These are phyloP conservation scores for Phaenicophaeus curvirostris DNA, from an alignment of 2,797 vertebrate genomes.

Conservation along the genomic window DNA sequence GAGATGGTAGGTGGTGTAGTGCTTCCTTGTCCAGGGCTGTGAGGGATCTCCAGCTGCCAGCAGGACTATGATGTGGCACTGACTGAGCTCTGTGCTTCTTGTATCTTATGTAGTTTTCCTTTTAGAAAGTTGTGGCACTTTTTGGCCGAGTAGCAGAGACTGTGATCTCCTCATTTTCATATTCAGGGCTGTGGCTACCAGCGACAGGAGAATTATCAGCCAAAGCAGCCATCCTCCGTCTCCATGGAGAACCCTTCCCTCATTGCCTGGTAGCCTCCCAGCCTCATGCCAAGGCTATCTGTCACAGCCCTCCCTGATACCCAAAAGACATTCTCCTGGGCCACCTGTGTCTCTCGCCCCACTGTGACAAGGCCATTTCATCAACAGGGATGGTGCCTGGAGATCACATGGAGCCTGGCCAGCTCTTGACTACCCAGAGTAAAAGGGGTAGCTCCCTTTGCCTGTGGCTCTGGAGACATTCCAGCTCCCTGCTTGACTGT, in stretches of 20 bases:
- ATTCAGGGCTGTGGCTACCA: background rate
- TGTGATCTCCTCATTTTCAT: background rate
- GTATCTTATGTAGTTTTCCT: background rate
- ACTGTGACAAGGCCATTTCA: background rate
- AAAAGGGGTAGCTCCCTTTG: background rate
- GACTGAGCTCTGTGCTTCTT: background rate
- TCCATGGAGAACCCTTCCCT: background rate
- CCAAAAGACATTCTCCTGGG: background rate
- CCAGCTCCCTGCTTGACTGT: background rate
- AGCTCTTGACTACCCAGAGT: background rate
- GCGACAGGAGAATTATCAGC: background rate
- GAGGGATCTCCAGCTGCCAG: background rate
- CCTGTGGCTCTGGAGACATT: background rate
- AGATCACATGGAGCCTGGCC: background rate
- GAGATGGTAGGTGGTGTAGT: background rate
- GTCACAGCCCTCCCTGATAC: background rate
- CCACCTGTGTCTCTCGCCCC: background rate
- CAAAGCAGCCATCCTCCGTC: background rate
- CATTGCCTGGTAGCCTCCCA: background rate
- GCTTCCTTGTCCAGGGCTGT: background rate
- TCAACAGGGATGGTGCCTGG: background rate
- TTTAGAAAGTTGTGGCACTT: background rate
- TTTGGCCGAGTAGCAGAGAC: background rate
- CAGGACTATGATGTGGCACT: background rate
- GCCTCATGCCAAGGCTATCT: background rate